phyloP scores from a whole-genome alignment of 2,797 vertebrate species.

The Eulemur coronatus region DNA sequence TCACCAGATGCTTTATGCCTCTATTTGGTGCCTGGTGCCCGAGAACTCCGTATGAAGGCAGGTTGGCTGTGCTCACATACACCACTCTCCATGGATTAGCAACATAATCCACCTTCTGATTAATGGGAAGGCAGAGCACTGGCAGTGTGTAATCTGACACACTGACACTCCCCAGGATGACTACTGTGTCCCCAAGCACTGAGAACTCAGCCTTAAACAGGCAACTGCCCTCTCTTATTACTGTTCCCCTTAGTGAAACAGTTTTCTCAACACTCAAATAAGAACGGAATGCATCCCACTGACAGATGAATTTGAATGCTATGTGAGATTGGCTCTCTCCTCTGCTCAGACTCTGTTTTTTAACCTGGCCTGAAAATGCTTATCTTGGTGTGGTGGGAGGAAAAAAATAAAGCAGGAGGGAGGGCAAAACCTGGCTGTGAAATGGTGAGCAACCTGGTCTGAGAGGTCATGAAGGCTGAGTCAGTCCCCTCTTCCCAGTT shows the following conservation, averaged over 20 bases:
- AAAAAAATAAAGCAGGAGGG: not conserved
- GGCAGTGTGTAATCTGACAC: not conserved
- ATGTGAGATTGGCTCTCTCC: not conserved
- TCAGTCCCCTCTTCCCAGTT: fast-evolving
- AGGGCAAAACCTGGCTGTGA: not conserved
- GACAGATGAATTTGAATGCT: not conserved
- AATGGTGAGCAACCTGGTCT: no score
- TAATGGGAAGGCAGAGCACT: not conserved
- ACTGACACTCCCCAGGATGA: not conserved
- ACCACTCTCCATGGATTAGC: not conserved
- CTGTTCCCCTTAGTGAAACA: not conserved
- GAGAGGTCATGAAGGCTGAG: not conserved
- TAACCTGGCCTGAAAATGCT: not conserved
- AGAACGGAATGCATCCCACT: not conserved
- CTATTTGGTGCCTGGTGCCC: not conserved
- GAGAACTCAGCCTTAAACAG: not conserved
- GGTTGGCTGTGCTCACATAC: not conserved
- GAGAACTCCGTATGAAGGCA: not conserved
- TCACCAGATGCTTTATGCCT: constrained; percentile 53
- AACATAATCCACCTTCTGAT: not conserved
- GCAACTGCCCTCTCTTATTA: not conserved
- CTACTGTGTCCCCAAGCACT: not conserved
- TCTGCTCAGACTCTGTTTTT: not conserved
- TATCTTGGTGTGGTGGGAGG: not conserved
- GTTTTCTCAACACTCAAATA: not conserved